These are phyloP conservation scores for Petrocephalus zakoni DNA, from an alignment of 2,113 vertebrate genomes.

Conservation along the genomic window DNA sequence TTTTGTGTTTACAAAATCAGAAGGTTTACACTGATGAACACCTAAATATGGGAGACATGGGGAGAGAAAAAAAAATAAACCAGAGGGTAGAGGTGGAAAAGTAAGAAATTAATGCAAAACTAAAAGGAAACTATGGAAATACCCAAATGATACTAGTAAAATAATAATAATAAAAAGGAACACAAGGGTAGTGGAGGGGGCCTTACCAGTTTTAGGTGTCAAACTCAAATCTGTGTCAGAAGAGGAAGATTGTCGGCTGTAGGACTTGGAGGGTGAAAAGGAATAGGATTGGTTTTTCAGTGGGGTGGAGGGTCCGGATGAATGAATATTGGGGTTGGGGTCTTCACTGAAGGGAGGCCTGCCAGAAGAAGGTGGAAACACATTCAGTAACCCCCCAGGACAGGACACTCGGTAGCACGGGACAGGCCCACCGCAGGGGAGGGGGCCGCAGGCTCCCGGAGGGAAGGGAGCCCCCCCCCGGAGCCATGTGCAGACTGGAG, in stretches of 20 bases:
- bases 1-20: background rate
- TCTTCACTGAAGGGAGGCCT: slow-evolving; percentile 98
- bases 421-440: slow-evolving; percentile 57
- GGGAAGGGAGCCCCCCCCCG: slow-evolving; percentile 37
- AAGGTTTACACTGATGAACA: background rate
- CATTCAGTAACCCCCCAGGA: slow-evolving; percentile 70
- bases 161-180: slow-evolving; percentile 44
- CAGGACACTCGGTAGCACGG: slow-evolving; percentile 56
- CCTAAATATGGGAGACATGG: background rate
- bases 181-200: slow-evolving; percentile 57
- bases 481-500: background rate
- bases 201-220: slow-evolving; percentile 99
- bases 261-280: slow-evolving; percentile 99
- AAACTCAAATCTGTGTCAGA: slow-evolving; percentile 99
- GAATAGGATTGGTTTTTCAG: slow-evolving; percentile 98
- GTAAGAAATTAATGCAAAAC: background rate
- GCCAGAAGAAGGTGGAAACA: slow-evolving; percentile 94
- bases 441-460: slow-evolving; percentile 44
- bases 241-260: slow-evolving; percentile 99
- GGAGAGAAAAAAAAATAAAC: background rate
- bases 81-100: background rate
- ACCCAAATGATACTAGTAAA: slow-evolving; percentile 34
- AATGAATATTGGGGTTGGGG: slow-evolving; percentile 82
- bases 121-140: slow-evolving; percentile 27
- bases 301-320: slow-evolving; percentile 98